Base-by-base conservation (phyloP, 1,140 invertebrate species). In the Hydropsyche tenuis region DNA sequence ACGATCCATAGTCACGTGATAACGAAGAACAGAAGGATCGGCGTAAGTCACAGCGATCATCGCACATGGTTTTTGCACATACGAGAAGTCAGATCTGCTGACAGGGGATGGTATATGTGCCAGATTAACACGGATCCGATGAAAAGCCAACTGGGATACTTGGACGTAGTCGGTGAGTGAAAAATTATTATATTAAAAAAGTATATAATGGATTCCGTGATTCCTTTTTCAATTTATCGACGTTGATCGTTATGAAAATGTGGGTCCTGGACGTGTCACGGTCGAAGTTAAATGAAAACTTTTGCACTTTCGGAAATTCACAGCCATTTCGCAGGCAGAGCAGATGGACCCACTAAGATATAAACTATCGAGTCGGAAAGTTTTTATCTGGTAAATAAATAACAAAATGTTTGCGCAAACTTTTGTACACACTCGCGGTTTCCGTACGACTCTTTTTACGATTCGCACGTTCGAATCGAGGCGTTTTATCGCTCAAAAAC, bases 1-100 rank as follows among this genome's bases (percentile, higher is more conserved):
- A 95, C 94, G 37, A 96, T 96, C 81, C 93, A 95, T 80, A 91
- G 86, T 81, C 92, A 95, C 85, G 92, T 95, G 73, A 95, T 96
- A 81, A 96, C 94, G 43, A 91, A 95, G 80, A 96, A 96, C 84
- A 90, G 94, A 78, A 87, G 95, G 65, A 94, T 97, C 74, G 89
- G 91, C 7, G 90, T 96, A 63, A 93, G 92, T 16, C 93, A 95
- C 81, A 94, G 91, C 77, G 93, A 96, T 78, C 91, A 94, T 79
- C 88, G 91, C 69, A 93, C 92, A 45, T 96, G 94, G 94, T 93
- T 90, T 81, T 87, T 96, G 56, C 92, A 94, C 82, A 93, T 95
- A 77, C 87, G 89, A 74, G 92, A 94, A 80, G 89, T 95, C 3
- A 86, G 89, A 51, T 91, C 93, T 79, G 86, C 90, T 3, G 93